These are phyloP conservation scores for Enteromius thamalakanensis DNA, from an alignment of 2,797 vertebrate genomes.

Conservation along the genomic window DNA sequence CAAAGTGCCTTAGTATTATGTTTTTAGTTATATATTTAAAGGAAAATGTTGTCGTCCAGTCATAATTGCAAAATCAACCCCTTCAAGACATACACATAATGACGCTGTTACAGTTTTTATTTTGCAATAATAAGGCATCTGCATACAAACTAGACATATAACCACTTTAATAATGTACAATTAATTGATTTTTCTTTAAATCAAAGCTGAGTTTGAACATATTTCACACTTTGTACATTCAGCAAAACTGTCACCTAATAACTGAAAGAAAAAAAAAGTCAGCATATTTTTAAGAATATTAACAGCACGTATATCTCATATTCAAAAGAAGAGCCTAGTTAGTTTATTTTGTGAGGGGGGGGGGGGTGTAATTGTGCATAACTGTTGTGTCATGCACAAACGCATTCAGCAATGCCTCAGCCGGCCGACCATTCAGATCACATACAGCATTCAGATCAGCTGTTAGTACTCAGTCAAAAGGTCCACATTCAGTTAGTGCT, in stretches of 20 bases:
- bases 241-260: conserved; percentile 17
- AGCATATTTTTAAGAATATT: neutral
- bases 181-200: neutral
- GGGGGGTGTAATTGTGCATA: conserved; percentile 34
- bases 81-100: neutral
- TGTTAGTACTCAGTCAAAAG: conserved; percentile 34
- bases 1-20: neutral
- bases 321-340: neutral
- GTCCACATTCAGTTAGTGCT: conserved; percentile 41
- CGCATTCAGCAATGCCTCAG: conserved; percentile 29
- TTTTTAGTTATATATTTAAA: neutral
- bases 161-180: neutral
- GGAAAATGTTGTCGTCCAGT: neutral
- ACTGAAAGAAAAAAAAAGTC: neutral
- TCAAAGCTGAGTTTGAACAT: conserved; percentile 10
- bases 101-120: too few species aligned
- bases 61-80: neutral
- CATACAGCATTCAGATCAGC: conserved; percentile 28
- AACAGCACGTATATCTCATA: conserved; percentile 7
- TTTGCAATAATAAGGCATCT: neutral
- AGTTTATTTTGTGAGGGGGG: neutral
- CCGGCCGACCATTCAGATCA: conserved; percentile 16
- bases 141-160: neutral
- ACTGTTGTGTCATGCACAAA: conserved; percentile 44
- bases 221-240: conserved; percentile 47